Conservation (phyloP, 2,797 vertebrate species). For the Girardinus metallicus region DNA sequence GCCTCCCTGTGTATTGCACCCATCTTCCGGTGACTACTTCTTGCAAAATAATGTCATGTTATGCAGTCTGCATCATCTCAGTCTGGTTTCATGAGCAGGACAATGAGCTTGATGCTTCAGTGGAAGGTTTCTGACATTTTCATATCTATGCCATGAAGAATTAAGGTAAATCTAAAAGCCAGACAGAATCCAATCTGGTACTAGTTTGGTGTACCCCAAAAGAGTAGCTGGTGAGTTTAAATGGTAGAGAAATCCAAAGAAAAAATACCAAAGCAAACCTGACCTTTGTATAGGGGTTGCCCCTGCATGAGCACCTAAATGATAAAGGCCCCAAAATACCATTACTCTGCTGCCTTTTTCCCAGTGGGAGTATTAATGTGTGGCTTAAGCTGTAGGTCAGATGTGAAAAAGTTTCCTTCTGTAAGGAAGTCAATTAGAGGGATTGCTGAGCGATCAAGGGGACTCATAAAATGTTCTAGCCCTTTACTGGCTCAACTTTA, state of each 20-base stretch:
- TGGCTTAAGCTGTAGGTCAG: slow-evolving; percentile 35
- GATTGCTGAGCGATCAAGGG: slow-evolving; percentile 17
- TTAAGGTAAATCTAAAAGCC: background rate
- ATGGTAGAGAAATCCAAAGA: background rate
- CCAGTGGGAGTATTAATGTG: slow-evolving; percentile 41
- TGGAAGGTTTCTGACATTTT: background rate
- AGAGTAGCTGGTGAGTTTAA: background rate
- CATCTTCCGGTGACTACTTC: background rate
- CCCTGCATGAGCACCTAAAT: slow-evolving; percentile 24
- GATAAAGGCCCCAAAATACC: slow-evolving; percentile 22
- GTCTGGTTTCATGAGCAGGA: background rate
- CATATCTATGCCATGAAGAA: background rate
- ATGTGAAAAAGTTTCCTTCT: slow-evolving; percentile 28
- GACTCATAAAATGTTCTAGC: slow-evolving; percentile 32
- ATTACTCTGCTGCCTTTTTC: slow-evolving; percentile 10
- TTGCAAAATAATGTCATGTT: background rate
- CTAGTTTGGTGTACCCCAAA: background rate
- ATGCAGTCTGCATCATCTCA: background rate
- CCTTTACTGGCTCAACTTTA: slow-evolving; percentile 19
- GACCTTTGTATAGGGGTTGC: slow-evolving; percentile 54
- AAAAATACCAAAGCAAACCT: slow-evolving; percentile 15
- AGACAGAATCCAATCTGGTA: background rate
- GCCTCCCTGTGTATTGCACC: background rate
- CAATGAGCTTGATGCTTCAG: background rate
- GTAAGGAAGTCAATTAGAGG: slow-evolving; percentile 58